Base-by-base conservation (phyloP, 2,113 vertebrate genomes). In the Cheirogaleus medius region DNA sequence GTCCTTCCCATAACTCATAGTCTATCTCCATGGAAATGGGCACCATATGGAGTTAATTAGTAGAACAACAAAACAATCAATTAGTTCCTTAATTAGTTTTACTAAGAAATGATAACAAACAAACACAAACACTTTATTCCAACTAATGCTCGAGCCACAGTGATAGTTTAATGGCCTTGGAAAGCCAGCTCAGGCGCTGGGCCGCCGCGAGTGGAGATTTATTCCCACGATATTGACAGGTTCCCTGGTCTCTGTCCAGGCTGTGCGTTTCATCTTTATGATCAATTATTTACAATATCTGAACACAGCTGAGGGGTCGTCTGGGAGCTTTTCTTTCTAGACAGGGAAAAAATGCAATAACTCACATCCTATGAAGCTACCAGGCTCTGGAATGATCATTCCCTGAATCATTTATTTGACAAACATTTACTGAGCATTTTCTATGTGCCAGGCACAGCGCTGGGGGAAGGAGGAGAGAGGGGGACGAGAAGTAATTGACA, bases 21-120 rank as follows among this genome's bases (percentile, higher is more conserved):
- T 97, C 97, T 97, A 98, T 99, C 99, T 99, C 98, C 98, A 98
- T 99, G 98, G 99, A 99, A 99, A 99, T 98, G 98, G 97, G 98
- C 98, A 98, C 99, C 99, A 99, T 99, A 99, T 98, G 99, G 98
- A 99, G 99, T 99, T 99, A 99, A 99, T 99, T 99, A 99, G 98
- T 97, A 98, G 98, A 98, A 98, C 98, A 99, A 99, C 98, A 99
- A 99, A 99, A 98, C 99, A 99, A 99, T 99, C 99, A 99, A 99
- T 99, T 99, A 99, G 98, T 99, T 98, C 97, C 98, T 98, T 99
- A 99, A 99, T 99, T 99, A 99, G 98, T 99, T 99, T 99, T 98
- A 98, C 98, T 92, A 98, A 99, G 98, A 98, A 99, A 99, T 98
- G 98, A 98, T 99, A 99, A 98, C 98, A 99, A 99, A 99, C 98